Evolutionary conservation across 2,113 vertebrate genomes (phyloP).

Genomic region (Columbina picui): DNA sequence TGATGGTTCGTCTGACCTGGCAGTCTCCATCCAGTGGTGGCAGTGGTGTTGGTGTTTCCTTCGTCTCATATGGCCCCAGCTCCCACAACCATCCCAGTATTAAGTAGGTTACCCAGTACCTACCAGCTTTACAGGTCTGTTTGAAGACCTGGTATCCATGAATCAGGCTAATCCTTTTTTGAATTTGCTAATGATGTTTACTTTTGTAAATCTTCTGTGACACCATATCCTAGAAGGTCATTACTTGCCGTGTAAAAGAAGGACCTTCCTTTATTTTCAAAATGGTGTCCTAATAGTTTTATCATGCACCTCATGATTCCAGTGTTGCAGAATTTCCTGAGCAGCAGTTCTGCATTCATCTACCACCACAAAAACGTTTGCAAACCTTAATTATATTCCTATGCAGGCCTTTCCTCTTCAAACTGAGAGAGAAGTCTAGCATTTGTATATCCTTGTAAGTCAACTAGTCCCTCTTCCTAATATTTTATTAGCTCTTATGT

Average conservation of each 20-base stretch:
- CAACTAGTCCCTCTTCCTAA: background rate
- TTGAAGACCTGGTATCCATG: background rate
- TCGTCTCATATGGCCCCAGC: background rate
- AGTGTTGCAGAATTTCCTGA: background rate
- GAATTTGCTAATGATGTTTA: background rate
- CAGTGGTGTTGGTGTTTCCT: background rate
- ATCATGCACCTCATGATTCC: rapidly evolving
- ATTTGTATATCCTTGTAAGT: background rate
- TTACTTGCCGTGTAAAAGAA: background rate
- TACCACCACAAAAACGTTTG: background rate
- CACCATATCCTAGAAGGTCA: background rate
- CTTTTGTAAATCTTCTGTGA: background rate
- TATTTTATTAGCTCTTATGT: background rate
- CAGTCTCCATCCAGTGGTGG: background rate
- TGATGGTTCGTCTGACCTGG: background rate
- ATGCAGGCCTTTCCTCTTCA: background rate
- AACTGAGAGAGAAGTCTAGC: background rate
- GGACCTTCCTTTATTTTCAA: background rate
- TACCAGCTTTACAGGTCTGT: background rate
- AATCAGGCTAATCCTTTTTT: background rate
- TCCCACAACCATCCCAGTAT: background rate
- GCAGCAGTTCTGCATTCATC: background rate
- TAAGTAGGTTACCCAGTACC: background rate
- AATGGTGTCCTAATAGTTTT: background rate
- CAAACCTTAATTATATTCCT: background rate